Percentiles rank a stretch among this genome's conserved stretches.
Evolutionary conservation across 2,113 vertebrate species (phyloP).

Genomic region (Psilopsiagon aymara): DNA sequence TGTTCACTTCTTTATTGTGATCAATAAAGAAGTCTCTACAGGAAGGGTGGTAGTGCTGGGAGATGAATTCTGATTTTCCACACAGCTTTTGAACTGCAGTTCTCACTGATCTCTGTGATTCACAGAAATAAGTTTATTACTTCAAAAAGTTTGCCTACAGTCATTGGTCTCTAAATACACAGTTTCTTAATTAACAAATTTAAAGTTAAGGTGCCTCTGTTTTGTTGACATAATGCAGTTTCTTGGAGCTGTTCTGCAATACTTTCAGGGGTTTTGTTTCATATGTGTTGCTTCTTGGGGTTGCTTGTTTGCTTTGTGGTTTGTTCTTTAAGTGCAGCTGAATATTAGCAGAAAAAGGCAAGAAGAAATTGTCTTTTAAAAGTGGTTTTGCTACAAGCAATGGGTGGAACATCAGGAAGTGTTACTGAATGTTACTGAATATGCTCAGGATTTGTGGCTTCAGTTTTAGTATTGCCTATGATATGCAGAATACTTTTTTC

Average conservation of each 20-base stretch:
- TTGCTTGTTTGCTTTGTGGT: background rate
- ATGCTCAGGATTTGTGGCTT: background rate
- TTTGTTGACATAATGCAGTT: background rate
- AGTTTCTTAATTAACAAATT: background rate
- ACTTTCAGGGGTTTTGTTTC: background rate
- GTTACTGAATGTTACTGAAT: background rate
- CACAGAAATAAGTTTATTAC: background rate
- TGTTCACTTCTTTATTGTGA: background rate
- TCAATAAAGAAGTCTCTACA: background rate
- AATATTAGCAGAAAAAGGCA: background rate
- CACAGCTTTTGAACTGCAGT: background rate
- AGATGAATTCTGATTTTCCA: background rate
- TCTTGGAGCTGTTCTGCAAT: background rate
- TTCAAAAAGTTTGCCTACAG: background rate
- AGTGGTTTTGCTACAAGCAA: background rate
- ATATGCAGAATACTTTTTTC: background rate
- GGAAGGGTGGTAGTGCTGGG: background rate
- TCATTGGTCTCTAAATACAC: background rate
- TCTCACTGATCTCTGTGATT: background rate
- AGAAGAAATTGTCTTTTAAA: background rate
- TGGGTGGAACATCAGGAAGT: background rate
- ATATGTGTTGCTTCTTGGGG: background rate
- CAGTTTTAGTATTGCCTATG: background rate
- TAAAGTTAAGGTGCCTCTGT: background rate
- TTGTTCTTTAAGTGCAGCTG: background rate